These are phyloP conservation scores for Synergus laeviventris DNA, from an alignment of 2,888 invertebrate species.

Conservation along the genomic window DNA sequence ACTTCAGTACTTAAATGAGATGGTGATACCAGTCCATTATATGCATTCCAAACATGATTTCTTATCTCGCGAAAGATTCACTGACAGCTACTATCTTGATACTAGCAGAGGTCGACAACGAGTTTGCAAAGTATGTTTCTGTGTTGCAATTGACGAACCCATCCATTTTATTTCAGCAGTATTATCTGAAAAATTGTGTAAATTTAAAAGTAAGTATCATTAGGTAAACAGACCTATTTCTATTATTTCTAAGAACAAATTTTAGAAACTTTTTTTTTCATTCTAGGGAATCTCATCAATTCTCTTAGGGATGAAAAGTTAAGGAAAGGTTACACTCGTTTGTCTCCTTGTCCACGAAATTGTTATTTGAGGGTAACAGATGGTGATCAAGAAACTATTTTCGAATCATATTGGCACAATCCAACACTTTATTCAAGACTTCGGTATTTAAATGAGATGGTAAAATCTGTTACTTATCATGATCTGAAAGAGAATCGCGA, in stretches of 20 bases:
- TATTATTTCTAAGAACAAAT: too few relatives aligned
- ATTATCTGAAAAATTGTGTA: background rate
- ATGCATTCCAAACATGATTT: background rate
- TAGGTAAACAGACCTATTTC: background rate
- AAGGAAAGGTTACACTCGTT: too few relatives aligned
- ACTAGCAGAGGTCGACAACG: background rate
- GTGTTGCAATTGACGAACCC: background rate
- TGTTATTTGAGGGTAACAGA: constrained; percentile 3
- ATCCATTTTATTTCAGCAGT: background rate
- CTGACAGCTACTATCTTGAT: background rate
- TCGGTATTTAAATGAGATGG: background rate
- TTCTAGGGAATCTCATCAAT: too few relatives aligned
- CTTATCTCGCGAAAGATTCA: background rate
- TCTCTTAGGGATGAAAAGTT: too few relatives aligned
- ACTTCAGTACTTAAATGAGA: background rate
- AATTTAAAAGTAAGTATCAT: background rate
- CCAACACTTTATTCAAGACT: background rate
- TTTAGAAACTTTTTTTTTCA: too few relatives aligned
- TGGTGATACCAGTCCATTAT: background rate
- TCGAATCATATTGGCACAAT: constrained; percentile 7
- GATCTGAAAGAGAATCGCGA: too few relatives aligned
- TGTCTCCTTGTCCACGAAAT: too few relatives aligned
- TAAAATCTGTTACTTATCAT: too few relatives aligned
- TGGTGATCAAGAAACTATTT: background rate
- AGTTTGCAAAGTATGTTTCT: constrained; percentile 1